Evolutionary conservation across 2,888 invertebrate genomes (phyloP), one percentile per base, ranked within the genome.

Genomic region (Eurytoma californica): DNA sequence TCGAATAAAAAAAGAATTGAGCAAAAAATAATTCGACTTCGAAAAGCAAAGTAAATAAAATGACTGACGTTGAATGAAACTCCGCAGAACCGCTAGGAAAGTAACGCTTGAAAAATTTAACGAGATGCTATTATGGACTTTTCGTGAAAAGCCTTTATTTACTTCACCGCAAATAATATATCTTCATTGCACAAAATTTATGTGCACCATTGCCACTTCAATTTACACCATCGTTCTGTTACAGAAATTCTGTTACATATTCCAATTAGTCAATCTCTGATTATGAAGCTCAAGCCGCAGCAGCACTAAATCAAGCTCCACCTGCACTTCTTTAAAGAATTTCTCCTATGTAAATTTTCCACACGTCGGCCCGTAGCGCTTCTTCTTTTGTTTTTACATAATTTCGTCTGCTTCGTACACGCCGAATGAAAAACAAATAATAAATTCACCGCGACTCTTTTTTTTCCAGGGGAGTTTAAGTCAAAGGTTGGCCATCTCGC

Each of bases 401-500:
- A 75, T 20, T 49, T 47, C 20, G 5, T 61, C 30, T 16, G 30
- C 60, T 18, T 12, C 24, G 3, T 0, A 7, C 39, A n/a, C 28
- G n/a, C 3, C 39, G 18, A 16, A 18, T 13, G 30, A 39, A 18
- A 63, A 39, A 39, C 9, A 39, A 39, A 39, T 39, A 39, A 53
- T 53, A 63, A 63, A 63, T 63, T 12, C 63, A 39, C 18, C 18
- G 47, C 47, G 47, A n/a, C 63, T 63, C 47, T 63, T 63, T 63
- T 18, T 39, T 12, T 16, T 3, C 24, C 5, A 39, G 49, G 60
- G 55, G 18, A 55, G 39, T 1, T 16, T n/a, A 53, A 67, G 72
- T 67, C 72, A 77, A 72, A 67, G 72, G 60, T 39, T 77, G 70
- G 65, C 30, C 63, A 51, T 58, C 47, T 39, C 39, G 39, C 39